A percentile compares a stretch with the other conserved stretches of the same genome.
These are phyloP conservation scores for Campopleginae sp. DNA, from an alignment of 2,888 invertebrate species.

Conservation along the genomic window DNA sequence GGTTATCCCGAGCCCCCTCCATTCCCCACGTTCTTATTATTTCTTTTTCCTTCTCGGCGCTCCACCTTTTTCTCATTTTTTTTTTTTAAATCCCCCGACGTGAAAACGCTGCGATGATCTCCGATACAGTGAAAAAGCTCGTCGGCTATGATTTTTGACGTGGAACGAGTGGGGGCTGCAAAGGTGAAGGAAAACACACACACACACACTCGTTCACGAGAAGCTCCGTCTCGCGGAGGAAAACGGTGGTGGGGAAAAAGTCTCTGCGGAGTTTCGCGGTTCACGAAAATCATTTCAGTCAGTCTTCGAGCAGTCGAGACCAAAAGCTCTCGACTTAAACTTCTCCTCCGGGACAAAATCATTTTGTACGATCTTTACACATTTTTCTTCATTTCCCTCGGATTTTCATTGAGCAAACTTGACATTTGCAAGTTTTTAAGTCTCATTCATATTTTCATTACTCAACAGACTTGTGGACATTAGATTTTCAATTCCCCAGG, in stretches of 20 bases:
- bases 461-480: neutral
- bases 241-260: constrained; percentile 73
- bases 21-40: neutral
- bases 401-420: neutral
- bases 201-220: constrained; percentile 6
- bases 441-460: neutral
- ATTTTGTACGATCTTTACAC: constrained; percentile 41
- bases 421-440: neutral
- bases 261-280: constrained; percentile 66
- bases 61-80: constrained; percentile 9
- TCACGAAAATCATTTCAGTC: constrained; percentile 74
- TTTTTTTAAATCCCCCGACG: constrained; percentile 27
- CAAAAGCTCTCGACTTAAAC: constrained; percentile 62
- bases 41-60: constrained; percentile 1
- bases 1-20: constrained; percentile 36
- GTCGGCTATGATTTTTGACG: constrained; percentile 28
- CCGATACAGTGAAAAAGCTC: constrained; percentile 46
- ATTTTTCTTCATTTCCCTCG: neutral
- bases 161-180: constrained; percentile 11
- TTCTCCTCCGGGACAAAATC: constrained; percentile 31
- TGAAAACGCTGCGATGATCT: constrained; percentile 34
- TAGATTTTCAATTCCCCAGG: neutral
- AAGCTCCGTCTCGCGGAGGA: constrained; percentile 44
- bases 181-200: constrained; percentile 32
- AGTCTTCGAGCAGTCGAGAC: constrained; percentile 76